A percentile compares a stretch with the other conserved stretches of the same genome.
phyloP scores from a whole-genome alignment of 2,113 vertebrate species.

The Urocitellus parryii region DNA sequence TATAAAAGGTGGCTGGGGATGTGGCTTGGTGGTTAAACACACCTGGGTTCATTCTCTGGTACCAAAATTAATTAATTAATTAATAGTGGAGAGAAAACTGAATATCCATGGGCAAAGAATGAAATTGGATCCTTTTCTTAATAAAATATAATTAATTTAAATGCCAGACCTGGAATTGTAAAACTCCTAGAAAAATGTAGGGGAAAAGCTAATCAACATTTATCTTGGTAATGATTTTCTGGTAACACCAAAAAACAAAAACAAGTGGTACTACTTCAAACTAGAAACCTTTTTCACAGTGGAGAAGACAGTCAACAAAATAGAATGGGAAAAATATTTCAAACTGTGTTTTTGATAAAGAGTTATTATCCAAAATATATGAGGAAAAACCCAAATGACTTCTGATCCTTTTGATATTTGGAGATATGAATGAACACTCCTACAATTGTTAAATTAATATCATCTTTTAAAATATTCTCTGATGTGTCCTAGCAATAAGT shows the following conservation, averaged over 20 bases:
- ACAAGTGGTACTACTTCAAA: background rate
- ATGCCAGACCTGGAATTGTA: background rate
- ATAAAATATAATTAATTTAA: background rate
- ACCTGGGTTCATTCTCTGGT: too few relatives aligned
- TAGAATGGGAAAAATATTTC: background rate
- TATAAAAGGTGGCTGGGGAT: too few relatives aligned
- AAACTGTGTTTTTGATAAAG: background rate
- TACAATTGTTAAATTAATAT: conserved; percentile 21
- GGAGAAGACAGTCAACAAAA: background rate
- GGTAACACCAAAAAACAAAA: background rate
- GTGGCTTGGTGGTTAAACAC: too few relatives aligned
- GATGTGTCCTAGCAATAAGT: background rate
- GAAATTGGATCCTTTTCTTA: background rate
- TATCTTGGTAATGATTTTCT: background rate
- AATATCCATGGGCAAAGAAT: background rate
- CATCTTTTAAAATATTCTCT: conserved; percentile 23
- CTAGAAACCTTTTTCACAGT: background rate
- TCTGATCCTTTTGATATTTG: conserved; percentile 18
- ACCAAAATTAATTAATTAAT: too few relatives aligned
- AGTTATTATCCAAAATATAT: background rate
- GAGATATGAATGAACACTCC: background rate
- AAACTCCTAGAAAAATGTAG: background rate
- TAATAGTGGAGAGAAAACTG: background rate
- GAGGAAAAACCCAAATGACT: background rate
- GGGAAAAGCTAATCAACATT: background rate